Evolutionary conservation across 2,797 vertebrate species (phyloP).

Genomic region (Schizothorax lantsangensis): DNA sequence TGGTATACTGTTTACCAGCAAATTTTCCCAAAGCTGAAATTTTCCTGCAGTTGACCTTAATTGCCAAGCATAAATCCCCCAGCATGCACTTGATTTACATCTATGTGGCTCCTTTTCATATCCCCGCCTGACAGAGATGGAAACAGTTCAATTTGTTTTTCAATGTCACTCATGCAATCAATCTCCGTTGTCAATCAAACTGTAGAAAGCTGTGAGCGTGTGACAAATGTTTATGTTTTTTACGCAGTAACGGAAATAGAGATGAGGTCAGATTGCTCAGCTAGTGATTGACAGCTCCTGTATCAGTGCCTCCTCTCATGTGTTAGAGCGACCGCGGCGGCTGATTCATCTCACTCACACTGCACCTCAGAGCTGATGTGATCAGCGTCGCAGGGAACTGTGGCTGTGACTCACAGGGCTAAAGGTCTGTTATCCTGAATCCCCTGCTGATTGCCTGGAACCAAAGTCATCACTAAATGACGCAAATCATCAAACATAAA

Average conservation of each 20-base stretch:
- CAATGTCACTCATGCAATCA: constrained; percentile 23
- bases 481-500: constrained; percentile 49
- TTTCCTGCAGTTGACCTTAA: constrained; percentile 8
- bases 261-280: constrained; percentile 30
- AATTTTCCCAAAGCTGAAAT: not conserved
- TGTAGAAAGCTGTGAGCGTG: not conserved
- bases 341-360: constrained; percentile 46
- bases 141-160: constrained; percentile 38
- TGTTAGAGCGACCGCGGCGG: constrained; percentile 15
- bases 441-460: constrained; percentile 47
- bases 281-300: constrained; percentile 27
- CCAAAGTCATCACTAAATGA: constrained; percentile 41
- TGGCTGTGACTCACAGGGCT: constrained; percentile 49
- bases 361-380: constrained; percentile 34
- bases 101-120: constrained; percentile 8
- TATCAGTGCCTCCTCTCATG: constrained; percentile 23
- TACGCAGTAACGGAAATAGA: constrained; percentile 23
- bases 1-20: not conserved
- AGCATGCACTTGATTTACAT: constrained; percentile 15
- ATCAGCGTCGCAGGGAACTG: constrained; percentile 39
- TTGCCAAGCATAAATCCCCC: constrained; percentile 11
- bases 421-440: constrained; percentile 49
- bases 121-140: not conserved
- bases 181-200: constrained; percentile 40
- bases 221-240: constrained; percentile 37